phyloP scores from a whole-genome alignment of 2,113 vertebrate species.

The Deroptyus accipitrinus region DNA sequence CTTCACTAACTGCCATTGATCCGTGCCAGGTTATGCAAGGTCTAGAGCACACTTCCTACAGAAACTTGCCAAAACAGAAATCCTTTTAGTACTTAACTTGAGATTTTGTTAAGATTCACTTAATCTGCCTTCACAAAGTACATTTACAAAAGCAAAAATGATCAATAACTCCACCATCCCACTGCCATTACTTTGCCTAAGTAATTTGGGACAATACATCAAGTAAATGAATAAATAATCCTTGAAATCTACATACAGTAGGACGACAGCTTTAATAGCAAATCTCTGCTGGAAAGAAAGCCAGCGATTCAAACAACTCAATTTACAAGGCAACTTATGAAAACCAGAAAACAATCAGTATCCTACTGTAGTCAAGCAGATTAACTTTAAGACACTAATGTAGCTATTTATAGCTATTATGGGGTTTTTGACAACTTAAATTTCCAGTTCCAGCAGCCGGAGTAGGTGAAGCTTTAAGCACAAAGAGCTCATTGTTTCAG shows the following conservation, averaged over 20 bases:
- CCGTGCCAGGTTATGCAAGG: neutral
- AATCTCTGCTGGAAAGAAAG: slow-evolving; percentile 29
- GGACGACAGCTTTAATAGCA: neutral
- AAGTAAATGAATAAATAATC: slow-evolving; percentile 39
- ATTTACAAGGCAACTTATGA: neutral
- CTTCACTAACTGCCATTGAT: neutral
- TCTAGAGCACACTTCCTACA: neutral
- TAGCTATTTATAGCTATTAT: slow-evolving; percentile 5
- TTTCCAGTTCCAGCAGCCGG: slow-evolving; percentile 18
- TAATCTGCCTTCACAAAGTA: slow-evolving; percentile 29
- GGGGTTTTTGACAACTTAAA: slow-evolving; percentile 18
- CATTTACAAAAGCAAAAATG: neutral
- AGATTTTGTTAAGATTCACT: slow-evolving; percentile 28
- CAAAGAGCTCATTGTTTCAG: slow-evolving; percentile 53
- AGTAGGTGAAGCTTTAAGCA: slow-evolving; percentile 22
- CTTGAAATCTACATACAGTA: slow-evolving; percentile 9
- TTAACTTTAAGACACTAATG: neutral
- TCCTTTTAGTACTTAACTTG: slow-evolving; percentile 5
- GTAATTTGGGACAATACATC: slow-evolving; percentile 23
- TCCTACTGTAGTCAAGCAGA: neutral
- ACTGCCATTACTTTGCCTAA: slow-evolving; percentile 49
- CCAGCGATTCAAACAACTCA: neutral
- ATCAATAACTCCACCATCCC: slow-evolving; percentile 40
- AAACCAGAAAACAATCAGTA: neutral
- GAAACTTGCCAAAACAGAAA: neutral